Evolutionary conservation across 2,797 vertebrate genomes (phyloP), one percentile per base, ranked within the genome.

Genomic region (Pangasius djambal): DNA sequence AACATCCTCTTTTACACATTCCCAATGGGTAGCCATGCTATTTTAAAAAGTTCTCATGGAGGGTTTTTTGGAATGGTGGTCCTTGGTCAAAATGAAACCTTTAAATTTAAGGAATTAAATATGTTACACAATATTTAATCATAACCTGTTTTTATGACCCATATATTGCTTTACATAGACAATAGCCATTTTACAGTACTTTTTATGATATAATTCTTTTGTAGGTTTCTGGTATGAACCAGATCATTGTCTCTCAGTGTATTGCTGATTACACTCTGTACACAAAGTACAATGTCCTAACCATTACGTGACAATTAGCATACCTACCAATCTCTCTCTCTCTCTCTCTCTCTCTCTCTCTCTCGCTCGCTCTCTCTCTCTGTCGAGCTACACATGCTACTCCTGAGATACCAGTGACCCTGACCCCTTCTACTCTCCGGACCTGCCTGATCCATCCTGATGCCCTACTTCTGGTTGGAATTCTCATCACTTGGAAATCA

Each of bases 1-100:
- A 89, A 83, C 67, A 70, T 89, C 57, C 78, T 74, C 65, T 83
- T 84, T 83, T 55, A 55, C 52, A 65, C 85, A 52, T 22, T 83
- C 88, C 88, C 88, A 74, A 13, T 59, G 84, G 88, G 48, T 48
- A 61, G 40, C 44, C 63, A 18, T 15, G 69, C 85, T 89, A 86
- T 89, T 89, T 89, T 65, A 65, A 72, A 83, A 50, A 31, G 67
- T 61, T 82, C 85, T 86, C 88, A 75, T 52, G 85, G 57, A 74
- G 40, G 63, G 52, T 37, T 28, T 72, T 57, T 31, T 44, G 9
- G 44, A 84, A 67, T 20, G 63, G 31, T 10, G 18, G 48, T 22
- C 10, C 28, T 37, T 85, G 31, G 44, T 89, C 37, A 81, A 61
- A 74, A 59, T 50, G 20, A 67, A 72, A 82, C 50, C 52, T 75